Percentiles rank a stretch among this genome's conserved stretches.
These are phyloP conservation scores for Periophthalmodon schlosseri DNA, from an alignment of 2,113 vertebrate genomes.

Conservation along the genomic window DNA sequence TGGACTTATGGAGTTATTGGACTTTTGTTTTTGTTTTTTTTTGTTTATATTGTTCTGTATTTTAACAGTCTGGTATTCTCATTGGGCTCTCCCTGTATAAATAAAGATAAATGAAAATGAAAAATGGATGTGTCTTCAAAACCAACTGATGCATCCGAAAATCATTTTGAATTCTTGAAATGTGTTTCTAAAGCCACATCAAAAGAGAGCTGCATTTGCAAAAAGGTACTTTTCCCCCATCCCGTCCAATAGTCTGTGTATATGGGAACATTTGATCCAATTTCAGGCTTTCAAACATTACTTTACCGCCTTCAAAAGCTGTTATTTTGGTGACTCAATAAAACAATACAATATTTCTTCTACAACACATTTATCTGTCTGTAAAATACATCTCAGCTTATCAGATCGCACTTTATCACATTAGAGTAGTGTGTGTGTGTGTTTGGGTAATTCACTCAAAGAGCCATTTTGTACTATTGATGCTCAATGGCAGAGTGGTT, in stretches of 20 bases:
- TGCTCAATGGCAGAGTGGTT: background rate
- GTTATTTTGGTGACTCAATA: background rate
- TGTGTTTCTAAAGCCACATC: background rate
- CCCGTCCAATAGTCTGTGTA: background rate
- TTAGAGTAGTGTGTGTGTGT: background rate
- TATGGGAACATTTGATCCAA: slow-evolving; percentile 11
- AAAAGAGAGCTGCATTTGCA: slow-evolving; percentile 1
- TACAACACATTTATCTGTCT: slow-evolving; percentile 5
- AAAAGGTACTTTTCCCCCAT: background rate
- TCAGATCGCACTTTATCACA: slow-evolving; percentile 2
- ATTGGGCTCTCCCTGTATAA: too few relatives aligned
- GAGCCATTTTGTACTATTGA: background rate
- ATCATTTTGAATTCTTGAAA: background rate
- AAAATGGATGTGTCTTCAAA: background rate
- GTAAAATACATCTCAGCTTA: slow-evolving; percentile 13
- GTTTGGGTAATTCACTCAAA: background rate
- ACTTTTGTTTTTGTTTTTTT: too few relatives aligned
- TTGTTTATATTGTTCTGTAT: too few relatives aligned
- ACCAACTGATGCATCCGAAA: background rate
- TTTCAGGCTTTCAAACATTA: slow-evolving; percentile 6
- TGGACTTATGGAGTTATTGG: too few relatives aligned
- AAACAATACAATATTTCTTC: background rate
- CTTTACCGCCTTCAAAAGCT: background rate
- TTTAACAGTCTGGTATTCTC: too few relatives aligned
- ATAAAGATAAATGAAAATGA: too few relatives aligned